Evolutionary conservation across 2,113 vertebrate genomes (phyloP).

Genomic region (Scomber colias): DNA sequence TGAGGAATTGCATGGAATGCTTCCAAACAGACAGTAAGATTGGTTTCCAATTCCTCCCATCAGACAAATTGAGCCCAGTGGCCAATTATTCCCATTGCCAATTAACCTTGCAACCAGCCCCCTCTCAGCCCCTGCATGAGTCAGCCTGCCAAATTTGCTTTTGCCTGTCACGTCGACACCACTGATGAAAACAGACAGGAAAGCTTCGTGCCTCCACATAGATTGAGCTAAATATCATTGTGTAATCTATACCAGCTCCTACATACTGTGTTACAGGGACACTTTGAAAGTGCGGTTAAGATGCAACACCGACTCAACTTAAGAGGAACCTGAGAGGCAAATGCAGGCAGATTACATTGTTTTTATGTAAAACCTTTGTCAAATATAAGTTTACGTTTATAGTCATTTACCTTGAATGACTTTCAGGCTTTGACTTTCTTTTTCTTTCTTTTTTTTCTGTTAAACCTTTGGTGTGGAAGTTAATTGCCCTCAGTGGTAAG

Average conservation of each 20-base stretch:
- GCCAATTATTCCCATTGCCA: conserved; percentile 85
- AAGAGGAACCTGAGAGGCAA: not conserved
- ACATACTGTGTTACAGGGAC: not conserved
- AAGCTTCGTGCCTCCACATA: conserved; percentile 47
- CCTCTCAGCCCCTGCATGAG: conserved; percentile 49
- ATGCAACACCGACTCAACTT: not conserved
- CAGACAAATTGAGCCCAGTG: conserved; percentile 82
- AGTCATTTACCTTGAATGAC: too few species aligned
- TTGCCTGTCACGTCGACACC: conserved; percentile 70
- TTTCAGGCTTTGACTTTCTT: too few species aligned
- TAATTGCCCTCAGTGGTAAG: too few species aligned
- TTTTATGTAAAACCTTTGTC: too few species aligned
- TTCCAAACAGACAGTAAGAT: conserved; percentile 76
- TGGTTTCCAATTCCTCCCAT: conserved; percentile 81
- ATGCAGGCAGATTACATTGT: not conserved
- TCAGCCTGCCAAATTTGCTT: conserved; percentile 79
- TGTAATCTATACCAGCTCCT: conserved; percentile 37
- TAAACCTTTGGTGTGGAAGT: too few species aligned
- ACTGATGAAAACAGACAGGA: conserved; percentile 81
- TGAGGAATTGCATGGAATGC: conserved; percentile 65
- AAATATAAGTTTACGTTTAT: too few species aligned
- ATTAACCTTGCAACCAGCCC: conserved; percentile 82
- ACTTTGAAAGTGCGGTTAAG: not conserved
- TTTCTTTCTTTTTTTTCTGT: too few species aligned
- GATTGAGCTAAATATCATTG: conserved; percentile 60